phyloP scores from a whole-genome alignment of 2,797 vertebrate genomes.

The Borostomias antarcticus region DNA sequence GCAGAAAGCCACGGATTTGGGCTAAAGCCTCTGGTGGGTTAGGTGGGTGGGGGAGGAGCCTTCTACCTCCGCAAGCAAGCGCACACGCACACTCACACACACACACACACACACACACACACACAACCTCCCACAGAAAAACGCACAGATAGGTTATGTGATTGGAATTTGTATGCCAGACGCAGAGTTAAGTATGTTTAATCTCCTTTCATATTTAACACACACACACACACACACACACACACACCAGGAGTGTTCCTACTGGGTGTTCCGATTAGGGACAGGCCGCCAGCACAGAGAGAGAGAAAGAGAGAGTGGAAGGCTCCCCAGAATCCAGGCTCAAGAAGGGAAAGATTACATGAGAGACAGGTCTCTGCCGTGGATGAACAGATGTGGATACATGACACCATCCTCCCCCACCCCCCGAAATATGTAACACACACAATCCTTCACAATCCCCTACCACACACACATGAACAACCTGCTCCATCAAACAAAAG shows the following conservation, averaged over 20 bases:
- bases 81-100: conserved; percentile 45
- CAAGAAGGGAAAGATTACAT: conserved; percentile 53
- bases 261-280: conserved; percentile 64
- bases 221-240: conserved; percentile 72
- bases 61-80: conserved; percentile 54
- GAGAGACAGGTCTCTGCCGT: conserved; percentile 1
- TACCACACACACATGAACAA: background rate
- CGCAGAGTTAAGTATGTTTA: conserved; percentile 93
- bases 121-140: conserved; percentile 60
- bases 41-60: conserved; percentile 64
- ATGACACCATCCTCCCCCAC: conserved; percentile 24
- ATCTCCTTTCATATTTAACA: conserved; percentile 97
- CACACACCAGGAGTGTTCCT: conserved; percentile 64
- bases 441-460: conserved; percentile 24
- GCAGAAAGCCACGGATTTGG: conserved; percentile 75
- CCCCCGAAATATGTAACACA: conserved; percentile 39
- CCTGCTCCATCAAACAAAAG: no score
- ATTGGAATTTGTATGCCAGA: conserved; percentile 94
- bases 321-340: conserved; percentile 47
- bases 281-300: conserved; percentile 40
- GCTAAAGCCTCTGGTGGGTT: conserved; percentile 71
- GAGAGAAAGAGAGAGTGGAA: background rate
- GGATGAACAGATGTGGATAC: conserved; percentile 54
- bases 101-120: conserved; percentile 36
- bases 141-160: conserved; percentile 87